Evolutionary conservation across 1,140 invertebrate species (phyloP), one percentile per base, ranked within the genome.

Genomic region (Arion vulgaris): DNA sequence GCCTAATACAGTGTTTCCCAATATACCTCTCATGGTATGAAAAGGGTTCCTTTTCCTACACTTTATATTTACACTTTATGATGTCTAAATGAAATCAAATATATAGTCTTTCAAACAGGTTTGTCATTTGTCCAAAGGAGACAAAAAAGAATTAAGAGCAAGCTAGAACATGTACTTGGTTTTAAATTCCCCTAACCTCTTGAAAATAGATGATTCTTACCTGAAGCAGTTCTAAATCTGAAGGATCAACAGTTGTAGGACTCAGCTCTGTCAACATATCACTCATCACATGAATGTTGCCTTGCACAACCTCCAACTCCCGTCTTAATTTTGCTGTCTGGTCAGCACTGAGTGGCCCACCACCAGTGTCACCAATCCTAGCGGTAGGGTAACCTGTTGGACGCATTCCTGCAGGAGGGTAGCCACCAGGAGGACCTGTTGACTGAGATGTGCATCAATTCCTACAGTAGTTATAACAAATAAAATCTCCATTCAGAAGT

Each of bases 261-360:
- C 93, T 95, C 75, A 99, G 92, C 92, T 98, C 97, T 84, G 95
- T 96, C 28, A 99, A 93, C 96, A 99, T 98, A 92, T 99, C 98
- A 51, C 95, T 95, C 90, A 99, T 95, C 7, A 99, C 97, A 45
- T 95, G 94, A 95, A 99, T 97, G 91, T 99, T 99, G 41, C 96
- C 95, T 88, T 97, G 96, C 1, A 99, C 97, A 62, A 99, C 94
- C 86, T 97, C 96, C 78, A 99, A 93, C 93, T 99, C 98, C 15
- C 95, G 95, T 87, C 96, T 95, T 69, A 99, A 92, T 92, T 99
- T 99, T 41, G 94, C 94, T 51, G 96, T 93, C 91, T 99, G 97
- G 79, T 97, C 96, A 34, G 85, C 72, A 23, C 84, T 86, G 0
- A 90, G 78, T 11, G 78, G 66, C 0, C 36, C 32, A 2, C 28